Evolutionary conservation across 2,797 vertebrate genomes (phyloP).

Genomic region (Sebastes hopkinsi): DNA sequence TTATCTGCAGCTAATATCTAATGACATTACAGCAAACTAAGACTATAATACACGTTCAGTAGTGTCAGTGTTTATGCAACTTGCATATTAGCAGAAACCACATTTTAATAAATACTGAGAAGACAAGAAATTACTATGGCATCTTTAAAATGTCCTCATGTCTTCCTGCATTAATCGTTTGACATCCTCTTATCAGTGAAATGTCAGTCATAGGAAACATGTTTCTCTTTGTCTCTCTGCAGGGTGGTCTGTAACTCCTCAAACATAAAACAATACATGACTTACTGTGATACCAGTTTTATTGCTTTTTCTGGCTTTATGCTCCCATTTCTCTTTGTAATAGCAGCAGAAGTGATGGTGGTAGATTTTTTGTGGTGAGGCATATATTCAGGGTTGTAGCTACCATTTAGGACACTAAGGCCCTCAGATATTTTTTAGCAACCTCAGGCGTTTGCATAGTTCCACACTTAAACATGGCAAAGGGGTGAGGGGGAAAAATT

Average conservation of each 20-base stretch:
- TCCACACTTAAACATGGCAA: no score
- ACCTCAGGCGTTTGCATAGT: no score
- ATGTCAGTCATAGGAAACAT: not conserved
- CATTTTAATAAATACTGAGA: not conserved
- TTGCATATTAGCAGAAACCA: not conserved
- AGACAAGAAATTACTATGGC: not conserved
- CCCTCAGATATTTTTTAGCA: not conserved
- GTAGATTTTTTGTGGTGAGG: not conserved
- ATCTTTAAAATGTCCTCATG: constrained; percentile 1
- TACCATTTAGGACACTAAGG: no score
- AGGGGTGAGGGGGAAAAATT: no score
- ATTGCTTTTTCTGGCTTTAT: not conserved
- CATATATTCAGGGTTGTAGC: not conserved
- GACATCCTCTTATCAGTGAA: constrained; percentile 6
- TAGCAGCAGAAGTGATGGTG: not conserved
- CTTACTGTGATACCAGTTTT: not conserved
- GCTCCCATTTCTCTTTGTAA: not conserved
- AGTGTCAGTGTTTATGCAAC: not conserved
- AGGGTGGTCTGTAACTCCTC: not conserved
- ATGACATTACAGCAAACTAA: not conserved
- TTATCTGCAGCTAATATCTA: not conserved
- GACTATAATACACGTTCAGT: not conserved
- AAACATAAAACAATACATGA: not conserved
- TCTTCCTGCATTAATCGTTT: constrained; percentile 26
- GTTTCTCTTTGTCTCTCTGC: not conserved